Conservation (phyloP, 1,140 invertebrate genomes). For the Druon quercuslanigerum region DNA sequence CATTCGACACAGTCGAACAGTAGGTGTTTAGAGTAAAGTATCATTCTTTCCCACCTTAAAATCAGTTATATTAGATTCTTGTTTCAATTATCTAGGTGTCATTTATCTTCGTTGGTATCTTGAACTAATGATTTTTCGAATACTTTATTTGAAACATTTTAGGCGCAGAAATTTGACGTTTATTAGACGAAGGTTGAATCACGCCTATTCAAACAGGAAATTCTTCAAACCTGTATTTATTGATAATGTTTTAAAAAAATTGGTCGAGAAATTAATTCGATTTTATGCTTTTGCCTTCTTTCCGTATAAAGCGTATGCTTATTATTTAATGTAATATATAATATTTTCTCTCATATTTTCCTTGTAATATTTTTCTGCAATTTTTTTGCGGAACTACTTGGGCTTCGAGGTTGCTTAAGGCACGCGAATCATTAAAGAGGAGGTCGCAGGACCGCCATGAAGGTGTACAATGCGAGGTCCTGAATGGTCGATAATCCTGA, state of each 20-base stretch:
- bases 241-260: neutral
- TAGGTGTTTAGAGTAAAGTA: conserved; percentile 5
- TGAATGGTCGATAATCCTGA: conserved; percentile 62
- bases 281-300: too few species aligned
- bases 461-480: neutral
- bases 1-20: conserved; percentile 4
- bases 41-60: neutral
- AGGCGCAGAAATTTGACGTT: conserved; percentile 13
- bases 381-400: too few species aligned
- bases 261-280: too few species aligned
- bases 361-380: too few species aligned
- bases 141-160: neutral
- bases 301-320: too few species aligned
- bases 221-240: neutral
- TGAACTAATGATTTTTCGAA: neutral
- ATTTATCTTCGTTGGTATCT: conserved; percentile 1
- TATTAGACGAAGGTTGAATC: neutral
- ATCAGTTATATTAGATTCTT: conserved; percentile 5
- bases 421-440: too few species aligned
- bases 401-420: too few species aligned
- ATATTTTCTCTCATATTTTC: too few species aligned
- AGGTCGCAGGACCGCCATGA: too few species aligned
- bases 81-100: neutral
- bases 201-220: neutral
- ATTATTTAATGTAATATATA: too few species aligned